These are phyloP conservation scores for Molossus molossus DNA, from an alignment of 2,797 vertebrate species.

Conservation along the genomic window DNA sequence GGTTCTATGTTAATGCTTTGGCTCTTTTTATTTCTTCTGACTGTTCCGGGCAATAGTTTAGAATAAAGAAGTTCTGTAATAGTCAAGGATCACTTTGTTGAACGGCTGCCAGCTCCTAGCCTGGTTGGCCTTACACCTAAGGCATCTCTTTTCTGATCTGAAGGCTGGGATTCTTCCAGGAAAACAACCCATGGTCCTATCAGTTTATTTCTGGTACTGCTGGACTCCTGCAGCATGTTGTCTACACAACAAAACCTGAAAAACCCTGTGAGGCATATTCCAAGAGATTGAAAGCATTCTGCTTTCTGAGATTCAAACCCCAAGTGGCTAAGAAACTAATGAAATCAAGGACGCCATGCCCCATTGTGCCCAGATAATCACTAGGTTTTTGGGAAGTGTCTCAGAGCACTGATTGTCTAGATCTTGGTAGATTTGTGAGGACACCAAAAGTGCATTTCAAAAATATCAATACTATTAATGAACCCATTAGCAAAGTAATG, in stretches of 20 bases:
- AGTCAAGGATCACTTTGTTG: neutral
- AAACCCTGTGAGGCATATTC: neutral
- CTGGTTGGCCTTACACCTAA: neutral
- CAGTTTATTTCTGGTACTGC: neutral
- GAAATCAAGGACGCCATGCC: neutral
- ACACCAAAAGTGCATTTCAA: neutral
- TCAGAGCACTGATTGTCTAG: neutral
- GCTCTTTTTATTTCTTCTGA: slow-evolving; percentile 40
- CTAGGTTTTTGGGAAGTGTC: neutral
- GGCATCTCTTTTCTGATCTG: neutral
- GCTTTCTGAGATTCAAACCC: neutral
- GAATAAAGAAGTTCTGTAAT: neutral
- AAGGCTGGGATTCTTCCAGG: neutral
- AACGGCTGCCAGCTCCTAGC: neutral
- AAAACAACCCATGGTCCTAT: neutral
- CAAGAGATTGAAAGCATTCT: neutral
- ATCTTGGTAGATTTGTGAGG: neutral
- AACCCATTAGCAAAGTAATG: neutral
- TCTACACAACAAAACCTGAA: neutral
- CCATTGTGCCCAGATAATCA: neutral
- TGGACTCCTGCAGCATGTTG: neutral
- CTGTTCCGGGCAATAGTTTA: neutral
- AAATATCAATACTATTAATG: neutral
- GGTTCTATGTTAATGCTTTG: neutral
- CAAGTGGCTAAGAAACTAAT: neutral